Base-by-base conservation (phyloP, 2,113 vertebrate species). In the Butastur rufipennis region DNA sequence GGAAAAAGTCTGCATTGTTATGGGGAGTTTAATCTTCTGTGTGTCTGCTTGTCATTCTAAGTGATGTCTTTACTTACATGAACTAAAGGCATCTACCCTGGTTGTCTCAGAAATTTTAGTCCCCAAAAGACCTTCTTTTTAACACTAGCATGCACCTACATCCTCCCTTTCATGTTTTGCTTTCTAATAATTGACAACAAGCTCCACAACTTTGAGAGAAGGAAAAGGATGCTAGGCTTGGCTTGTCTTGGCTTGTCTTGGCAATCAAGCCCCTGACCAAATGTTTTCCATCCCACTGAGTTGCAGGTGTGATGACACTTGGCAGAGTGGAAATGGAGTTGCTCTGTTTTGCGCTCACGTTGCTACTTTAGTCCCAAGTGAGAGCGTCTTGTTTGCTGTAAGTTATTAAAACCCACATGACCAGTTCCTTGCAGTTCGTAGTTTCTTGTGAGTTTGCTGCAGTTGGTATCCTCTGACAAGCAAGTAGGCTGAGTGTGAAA, bases 401-500 rank as follows among this genome's bases (percentile, higher is more conserved):
- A 74, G 82, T 94, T 85, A 52, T 67, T 91, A 94, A 96, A 95
- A 71, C 84, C 68, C 61, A 55, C 59, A 48, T 58, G 90, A 67
- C 71, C 52, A n/a, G 56, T 80, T 96, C 90, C 67, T 91, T 68
- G 63, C 81, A 27, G 34, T 72, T 96, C 88, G 66, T n/a, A 50
- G 86, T 73, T 88, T 63, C 84, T 84, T 73, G 74, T 50, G 93
- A 88, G 53, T 87, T 95, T 86, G 88, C 70, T 95, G 73, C 78
- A 77, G 18, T 94, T 94, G 83, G 43, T 42, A n/a, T 88, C 22
- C 90, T 97, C 59, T 93, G 90, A 96, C 67, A 95, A 97, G 75
- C 72, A 88, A 92, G 47, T 47, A 47, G 87, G 82, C 62, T 13
- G 63, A 82, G n/a, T 96, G 90, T 77, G 73, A 97, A 96, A 94